Evolutionary conservation across 1,140 invertebrate genomes (phyloP).

Genomic region (Paralvinella palmiformis): DNA sequence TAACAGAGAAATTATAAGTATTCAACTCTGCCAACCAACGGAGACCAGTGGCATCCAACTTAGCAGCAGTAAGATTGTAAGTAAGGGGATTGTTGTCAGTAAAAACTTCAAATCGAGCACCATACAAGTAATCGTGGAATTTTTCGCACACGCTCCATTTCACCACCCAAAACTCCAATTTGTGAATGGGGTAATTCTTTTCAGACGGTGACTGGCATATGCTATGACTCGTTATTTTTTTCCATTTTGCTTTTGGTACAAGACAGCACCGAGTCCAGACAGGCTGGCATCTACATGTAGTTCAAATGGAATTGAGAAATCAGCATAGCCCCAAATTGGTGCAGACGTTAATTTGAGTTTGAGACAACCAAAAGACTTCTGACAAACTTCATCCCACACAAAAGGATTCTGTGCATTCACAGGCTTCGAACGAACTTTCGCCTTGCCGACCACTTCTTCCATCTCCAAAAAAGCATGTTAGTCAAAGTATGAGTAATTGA

Average conservation of each 20-base stretch:
- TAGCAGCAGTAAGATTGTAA: constrained; percentile 21
- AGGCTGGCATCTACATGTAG: constrained; percentile 2
- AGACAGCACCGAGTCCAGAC: neutral
- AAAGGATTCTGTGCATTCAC: too few relatives aligned
- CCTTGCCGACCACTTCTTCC: too few relatives aligned
- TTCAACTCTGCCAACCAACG: constrained; percentile 19
- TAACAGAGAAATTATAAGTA: constrained; percentile 16
- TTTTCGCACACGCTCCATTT: constrained; percentile 21
- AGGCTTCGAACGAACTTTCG: too few relatives aligned
- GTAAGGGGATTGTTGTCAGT: constrained; percentile 25
- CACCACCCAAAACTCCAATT: constrained; percentile 13
- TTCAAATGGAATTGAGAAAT: neutral
- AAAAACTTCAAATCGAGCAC: constrained; percentile 11
- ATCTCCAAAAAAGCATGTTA: too few relatives aligned
- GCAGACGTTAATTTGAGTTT: neutral
- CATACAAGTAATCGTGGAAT: constrained; percentile 20
- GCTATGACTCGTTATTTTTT: neutral
- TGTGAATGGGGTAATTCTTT: neutral
- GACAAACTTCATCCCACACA: neutral
- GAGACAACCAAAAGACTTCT: neutral
- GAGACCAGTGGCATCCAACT: constrained; percentile 23
- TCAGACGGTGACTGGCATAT: neutral
- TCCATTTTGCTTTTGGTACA: neutral
- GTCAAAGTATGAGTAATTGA: too few relatives aligned
- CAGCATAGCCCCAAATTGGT: neutral